Evolutionary conservation across 2,797 vertebrate genomes (phyloP), one percentile per base, ranked within the genome.

Genomic region (Spinus pinus): DNA sequence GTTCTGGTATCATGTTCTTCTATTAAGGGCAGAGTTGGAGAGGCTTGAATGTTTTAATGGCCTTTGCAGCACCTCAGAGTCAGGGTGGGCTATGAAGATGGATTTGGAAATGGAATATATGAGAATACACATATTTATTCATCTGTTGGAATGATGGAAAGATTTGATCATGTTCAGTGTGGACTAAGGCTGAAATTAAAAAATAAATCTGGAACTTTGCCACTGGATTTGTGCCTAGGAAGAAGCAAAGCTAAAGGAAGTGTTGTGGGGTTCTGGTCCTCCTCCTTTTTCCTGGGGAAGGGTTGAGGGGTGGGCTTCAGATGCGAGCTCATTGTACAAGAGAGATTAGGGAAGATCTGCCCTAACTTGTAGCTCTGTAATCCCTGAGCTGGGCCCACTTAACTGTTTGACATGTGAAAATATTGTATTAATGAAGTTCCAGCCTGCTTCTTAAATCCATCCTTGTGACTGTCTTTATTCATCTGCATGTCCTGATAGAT

Each of bases 341-440:
- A 87, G 84, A 89, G 84, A 75, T 94, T 58, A 74, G 42, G 65
- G 81, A 81, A 83, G 82, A 79, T 66, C 72, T 91, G 94, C 58
- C 69, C 82, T 81, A 51, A 91, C 81, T 0, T 84, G 82, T 75
- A 72, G 54, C 0, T 93, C 78, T 88, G 65, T 86, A 96, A 94
- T 88, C 89, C 89, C 65, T 72, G 58, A 33, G 41, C 58, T 13
- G 27, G 81, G 77, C 79, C 66, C n/a, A 79, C 33, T 92, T 91
- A 86, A 88, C 75, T 92, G 87, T 58, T 84, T 96, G 92, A 94
- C 92, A 88, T 79, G 87, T 93, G 94, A 95, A 90, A 94, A 93
- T 91, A 96, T 94, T 81, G 94, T 77, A 60, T 70, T 96, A 97
- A 93, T 95, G 92, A 95, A 95, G 94, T 95, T 90, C 66, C 77